Base-by-base conservation (phyloP, 2,113 vertebrate species). In the Carollia perspicillata region DNA sequence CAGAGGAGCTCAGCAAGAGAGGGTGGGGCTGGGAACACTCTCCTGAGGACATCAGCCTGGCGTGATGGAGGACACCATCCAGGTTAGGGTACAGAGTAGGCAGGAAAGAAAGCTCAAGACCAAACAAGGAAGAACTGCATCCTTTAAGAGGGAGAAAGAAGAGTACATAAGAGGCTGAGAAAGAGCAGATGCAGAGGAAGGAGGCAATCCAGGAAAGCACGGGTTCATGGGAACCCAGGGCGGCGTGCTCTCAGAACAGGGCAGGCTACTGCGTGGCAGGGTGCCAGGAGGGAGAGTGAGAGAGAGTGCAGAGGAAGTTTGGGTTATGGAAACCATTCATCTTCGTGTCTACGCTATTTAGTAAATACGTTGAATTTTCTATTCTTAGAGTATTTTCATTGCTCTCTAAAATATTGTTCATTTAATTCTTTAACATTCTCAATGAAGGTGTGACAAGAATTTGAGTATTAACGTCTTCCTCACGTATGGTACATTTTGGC, bases 351-450 rank as follows among this genome's bases (percentile, higher is more conserved):
- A 1, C 35, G 9, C 66, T 83, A 6, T 9, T 78, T 33, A 9
- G 16, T 51, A 51, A 42, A 66, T 20, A 42, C 33, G 23, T 84
- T 74, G 68, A 78, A 55, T 83, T 58, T 47, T 33, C 4, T 71
- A 30, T 87, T 83, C 77, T 71, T 60, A 17, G 5, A 79, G 35
- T 22, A 5, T 65, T 69, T 81, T 53, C 35, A 58, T 60, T 83
- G 49, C 28, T 89, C 63, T 95, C 80, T 78, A 75, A 80, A 91
- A 60, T 84, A 26, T 66, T 49, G 30, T 74, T 63, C 66, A 83
- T 69, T 84, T 87, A 83, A 91, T 75, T 86, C 63, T 49, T 79
- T 78, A 55, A 74, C 26, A 35, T 81, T 66, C 33, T 96, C 71
- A 66, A 3, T 71, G 77, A 86, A 74, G 53, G 33, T 42, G n/a